These are phyloP conservation scores for Lissocephala sabroskyi DNA, from an alignment of 2,888 invertebrate species.

Conservation along the genomic window DNA sequence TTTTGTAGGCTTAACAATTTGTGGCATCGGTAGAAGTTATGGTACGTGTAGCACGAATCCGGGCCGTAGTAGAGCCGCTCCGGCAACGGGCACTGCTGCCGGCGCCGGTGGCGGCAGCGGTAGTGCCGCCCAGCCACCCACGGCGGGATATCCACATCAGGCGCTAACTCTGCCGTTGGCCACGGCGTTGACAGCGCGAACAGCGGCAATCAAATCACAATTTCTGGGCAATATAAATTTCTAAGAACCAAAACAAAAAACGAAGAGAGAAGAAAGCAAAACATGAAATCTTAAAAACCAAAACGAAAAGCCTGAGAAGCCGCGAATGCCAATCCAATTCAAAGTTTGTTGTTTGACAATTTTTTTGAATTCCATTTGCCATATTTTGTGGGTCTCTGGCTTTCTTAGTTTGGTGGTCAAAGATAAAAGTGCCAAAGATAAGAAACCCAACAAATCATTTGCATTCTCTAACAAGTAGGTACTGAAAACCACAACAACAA, in stretches of 20 bases:
- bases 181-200: slow-evolving; percentile 70
- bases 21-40: slow-evolving; percentile 73
- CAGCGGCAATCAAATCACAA: slow-evolving; percentile 72
- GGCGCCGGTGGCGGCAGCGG: slow-evolving; percentile 45
- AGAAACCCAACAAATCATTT: slow-evolving; percentile 30
- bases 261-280: slow-evolving; percentile 3
- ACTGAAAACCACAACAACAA: slow-evolving; percentile 33
- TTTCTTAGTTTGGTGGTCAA: slow-evolving; percentile 14
- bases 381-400: no score
- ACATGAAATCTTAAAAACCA: slow-evolving; percentile 15
- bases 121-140: slow-evolving; percentile 40
- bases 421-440: slow-evolving; percentile 20
- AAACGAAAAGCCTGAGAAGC: slow-evolving; percentile 22
- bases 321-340: slow-evolving; percentile 8
- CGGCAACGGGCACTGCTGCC: slow-evolving; percentile 48
- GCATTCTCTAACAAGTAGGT: slow-evolving; percentile 54
- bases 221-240: slow-evolving; percentile 72
- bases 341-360: no score
- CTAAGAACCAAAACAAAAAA: slow-evolving; percentile 44
- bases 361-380: slow-evolving; percentile 38
- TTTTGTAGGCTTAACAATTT: slow-evolving; percentile 72
- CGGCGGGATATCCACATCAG: slow-evolving; percentile 69
- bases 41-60: slow-evolving; percentile 69
- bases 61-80: slow-evolving; percentile 61
- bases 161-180: slow-evolving; percentile 69